A percentile compares a stretch with the other conserved stretches of the same genome.
These are phyloP conservation scores for Perizoma flavofasciatum DNA, from an alignment of 2,888 invertebrate genomes.

Conservation along the genomic window DNA sequence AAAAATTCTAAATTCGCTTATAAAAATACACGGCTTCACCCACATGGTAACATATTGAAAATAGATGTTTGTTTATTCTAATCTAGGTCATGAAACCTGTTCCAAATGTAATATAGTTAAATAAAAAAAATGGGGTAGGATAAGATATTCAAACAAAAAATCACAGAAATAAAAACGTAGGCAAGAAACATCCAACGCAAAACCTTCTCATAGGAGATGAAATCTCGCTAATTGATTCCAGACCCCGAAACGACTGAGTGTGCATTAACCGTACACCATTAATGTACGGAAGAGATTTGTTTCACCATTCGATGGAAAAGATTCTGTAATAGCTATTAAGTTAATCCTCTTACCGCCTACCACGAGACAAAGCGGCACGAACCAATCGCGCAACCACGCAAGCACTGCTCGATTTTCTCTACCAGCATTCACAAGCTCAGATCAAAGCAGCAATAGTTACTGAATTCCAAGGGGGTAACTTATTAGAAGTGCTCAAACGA, in stretches of 20 bases:
- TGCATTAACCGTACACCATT: conserved; percentile 38
- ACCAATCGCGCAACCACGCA: not conserved
- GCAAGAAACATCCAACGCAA: too few species aligned
- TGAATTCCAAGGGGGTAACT: not conserved
- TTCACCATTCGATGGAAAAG: conserved; percentile 69
- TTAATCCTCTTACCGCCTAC: conserved; percentile 55
- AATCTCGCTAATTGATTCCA: conserved; percentile 39
- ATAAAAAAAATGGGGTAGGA: too few species aligned
- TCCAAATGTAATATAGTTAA: too few species aligned
- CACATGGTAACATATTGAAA: too few species aligned
- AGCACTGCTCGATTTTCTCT: conserved; percentile 21
- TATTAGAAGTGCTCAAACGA: conserved; percentile 28
- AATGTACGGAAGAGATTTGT: conserved; percentile 63
- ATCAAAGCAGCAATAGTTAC: conserved; percentile 19
- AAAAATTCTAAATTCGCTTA: too few species aligned
- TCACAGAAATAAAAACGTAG: too few species aligned
- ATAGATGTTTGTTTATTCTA: too few species aligned
- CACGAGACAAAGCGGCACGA: conserved; percentile 17
- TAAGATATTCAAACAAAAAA: too few species aligned
- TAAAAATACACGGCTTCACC: too few species aligned
- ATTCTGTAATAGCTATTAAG: conserved; percentile 71
- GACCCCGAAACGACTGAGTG: conserved; percentile 32
- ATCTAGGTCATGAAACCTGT: too few species aligned
- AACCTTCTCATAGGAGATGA: conserved; percentile 17
- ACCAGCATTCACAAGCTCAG: not conserved